phyloP scores from a whole-genome alignment of 2,797 vertebrate species.

The Hypotaenidia philippensis region DNA sequence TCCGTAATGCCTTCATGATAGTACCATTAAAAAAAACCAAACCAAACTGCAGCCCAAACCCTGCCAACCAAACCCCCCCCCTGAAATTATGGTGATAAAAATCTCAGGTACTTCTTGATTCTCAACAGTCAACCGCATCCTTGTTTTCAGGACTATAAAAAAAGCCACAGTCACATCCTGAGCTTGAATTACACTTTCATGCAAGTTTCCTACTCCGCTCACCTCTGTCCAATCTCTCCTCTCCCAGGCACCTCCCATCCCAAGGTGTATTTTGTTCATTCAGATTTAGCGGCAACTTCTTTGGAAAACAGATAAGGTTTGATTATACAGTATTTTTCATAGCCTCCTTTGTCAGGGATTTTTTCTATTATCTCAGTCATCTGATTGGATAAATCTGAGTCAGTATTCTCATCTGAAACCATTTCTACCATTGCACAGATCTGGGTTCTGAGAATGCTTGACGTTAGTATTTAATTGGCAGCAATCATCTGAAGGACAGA shows the following conservation, averaged over 20 bases:
- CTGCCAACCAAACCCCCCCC: not conserved
- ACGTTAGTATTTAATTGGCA: not conserved
- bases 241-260: not conserved
- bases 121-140: not conserved
- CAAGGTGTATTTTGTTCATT: not conserved
- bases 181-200: not conserved
- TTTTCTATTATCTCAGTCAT: not conserved
- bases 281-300: not conserved
- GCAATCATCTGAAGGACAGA: not conserved
- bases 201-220: not conserved
- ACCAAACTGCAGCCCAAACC: not conserved
- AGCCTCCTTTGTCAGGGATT: not conserved
- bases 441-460: not conserved
- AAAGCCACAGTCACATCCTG: not conserved
- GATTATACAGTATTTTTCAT: not conserved
- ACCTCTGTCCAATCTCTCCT: not conserved
- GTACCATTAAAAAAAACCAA: not conserved
- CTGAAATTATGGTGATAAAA: not conserved
- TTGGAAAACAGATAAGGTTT: not conserved
- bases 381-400: not conserved
- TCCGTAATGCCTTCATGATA: not conserved
- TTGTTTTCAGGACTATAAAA: not conserved
- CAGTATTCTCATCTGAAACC: not conserved
- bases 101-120: not conserved
- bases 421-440: not conserved